These are phyloP conservation scores for Elegia similella DNA, from an alignment of 2,888 invertebrate species.

Conservation along the genomic window DNA sequence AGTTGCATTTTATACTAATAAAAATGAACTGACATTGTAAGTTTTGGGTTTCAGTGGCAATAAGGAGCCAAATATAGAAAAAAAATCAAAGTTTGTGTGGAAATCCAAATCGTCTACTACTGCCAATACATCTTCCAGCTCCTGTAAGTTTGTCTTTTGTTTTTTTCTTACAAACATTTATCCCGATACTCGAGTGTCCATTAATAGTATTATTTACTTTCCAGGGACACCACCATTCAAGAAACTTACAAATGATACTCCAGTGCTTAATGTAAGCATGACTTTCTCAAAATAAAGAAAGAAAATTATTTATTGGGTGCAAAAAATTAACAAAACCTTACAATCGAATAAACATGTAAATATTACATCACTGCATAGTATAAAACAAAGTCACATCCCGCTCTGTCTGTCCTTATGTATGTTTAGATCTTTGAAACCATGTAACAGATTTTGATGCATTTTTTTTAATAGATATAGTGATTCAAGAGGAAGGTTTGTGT, in stretches of 20 bases:
- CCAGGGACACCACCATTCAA: slow-evolving; percentile 59
- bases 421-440: too few species aligned
- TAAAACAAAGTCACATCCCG: too few species aligned
- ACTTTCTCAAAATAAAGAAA: too few species aligned
- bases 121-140: not conserved
- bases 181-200: too few species aligned
- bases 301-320: too few species aligned
- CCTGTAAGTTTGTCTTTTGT: slow-evolving; percentile 3
- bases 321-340: too few species aligned
- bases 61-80: slow-evolving; percentile 42
- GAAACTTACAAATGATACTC: slow-evolving; percentile 23
- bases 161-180: not conserved
- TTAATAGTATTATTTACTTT: slow-evolving; percentile 27
- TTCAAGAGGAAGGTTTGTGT: too few species aligned
- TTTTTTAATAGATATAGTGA: too few species aligned
- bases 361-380: too few species aligned
- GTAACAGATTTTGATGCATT: too few species aligned
- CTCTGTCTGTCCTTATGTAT: too few species aligned
- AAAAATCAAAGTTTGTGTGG: slow-evolving; percentile 60
- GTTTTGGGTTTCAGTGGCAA: slow-evolving; percentile 36
- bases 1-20: not conserved
- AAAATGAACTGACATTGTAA: slow-evolving; percentile 5
- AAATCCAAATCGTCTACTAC: slow-evolving; percentile 47
- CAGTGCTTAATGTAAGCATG: slow-evolving; percentile 20
- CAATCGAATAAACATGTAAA: too few species aligned